Base-by-base conservation (phyloP, 1,140 invertebrate species). In the Trachelipus rathkii region DNA sequence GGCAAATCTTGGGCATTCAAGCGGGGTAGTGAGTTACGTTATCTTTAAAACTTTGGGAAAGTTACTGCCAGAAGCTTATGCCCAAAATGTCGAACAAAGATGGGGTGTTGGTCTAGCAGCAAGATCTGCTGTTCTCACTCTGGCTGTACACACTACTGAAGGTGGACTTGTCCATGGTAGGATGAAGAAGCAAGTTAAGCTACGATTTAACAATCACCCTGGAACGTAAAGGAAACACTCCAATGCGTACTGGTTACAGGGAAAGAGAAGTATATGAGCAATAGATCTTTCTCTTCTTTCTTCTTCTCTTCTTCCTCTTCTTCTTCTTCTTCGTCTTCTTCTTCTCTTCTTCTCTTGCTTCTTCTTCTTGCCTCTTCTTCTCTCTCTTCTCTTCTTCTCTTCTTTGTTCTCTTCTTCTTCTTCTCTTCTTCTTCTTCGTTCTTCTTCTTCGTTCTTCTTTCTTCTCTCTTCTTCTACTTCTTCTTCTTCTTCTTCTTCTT, bases 41-140 rank as follows among this genome's bases (percentile, higher is more conserved):
- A 91, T 97, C 84, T 97, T 94, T 84, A 90, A 91, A 82, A 90
- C 91, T 82, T 86, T 94, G 7, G 94, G 94, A 0, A 87, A 89
- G 68, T 85, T 97, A 13, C 85, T 97, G 76, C 94, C 95, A 0
- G 87, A 89, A 77, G 86, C 88, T 53, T 82, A 92, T 89, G 84
- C 93, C 92, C 84, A 90, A 89, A 84, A 94, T 90, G 92, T 97
- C 0, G 89, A 90, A 0, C 87, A 91, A 33, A 87, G 94, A 79
- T 96, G 94, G 92, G 93, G 93, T 9, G 90, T 95, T 0, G 92
- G 94, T 82, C 88, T 97, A 19, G 90, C 91, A 10, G 87, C 95
- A 0, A 92, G 91, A 13, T 91, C 92, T 0, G 91, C 95, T 0
- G 89, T 97, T 74, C 86, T 97, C 13, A 93, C 93, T 13, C 84